Conservation (phyloP, 2,888 invertebrate species). For the Eurois occulta region DNA sequence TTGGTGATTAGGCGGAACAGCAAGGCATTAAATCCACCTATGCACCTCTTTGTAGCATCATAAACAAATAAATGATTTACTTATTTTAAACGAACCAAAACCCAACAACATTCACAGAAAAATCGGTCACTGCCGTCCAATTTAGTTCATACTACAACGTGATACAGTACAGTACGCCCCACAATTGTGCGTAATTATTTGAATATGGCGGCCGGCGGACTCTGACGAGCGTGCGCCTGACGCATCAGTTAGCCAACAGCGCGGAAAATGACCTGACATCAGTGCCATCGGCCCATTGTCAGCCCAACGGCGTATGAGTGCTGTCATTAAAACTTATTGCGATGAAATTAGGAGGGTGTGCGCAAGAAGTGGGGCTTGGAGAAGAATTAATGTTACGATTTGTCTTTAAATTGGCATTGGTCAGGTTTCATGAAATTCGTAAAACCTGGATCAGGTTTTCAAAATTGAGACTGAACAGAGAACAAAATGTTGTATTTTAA, state of each 20-base stretch:
- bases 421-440: not conserved
- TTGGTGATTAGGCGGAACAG: not conserved
- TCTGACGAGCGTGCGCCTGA: slow-evolving; percentile 51
- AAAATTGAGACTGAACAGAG: not conserved
- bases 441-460: not conserved
- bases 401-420: not conserved
- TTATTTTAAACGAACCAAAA: not conserved
- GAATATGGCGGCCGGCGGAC: slow-evolving; percentile 41
- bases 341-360: slow-evolving; percentile 29
- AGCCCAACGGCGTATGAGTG: slow-evolving; percentile 11
- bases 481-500: not conserved
- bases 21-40: not conserved
- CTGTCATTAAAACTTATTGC: slow-evolving; percentile 49
- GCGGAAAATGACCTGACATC: slow-evolving; percentile 55
- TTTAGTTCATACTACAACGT: not conserved
- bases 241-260: slow-evolving; percentile 57
- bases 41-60: not conserved
- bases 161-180: slow-evolving; percentile 20
- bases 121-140: not conserved
- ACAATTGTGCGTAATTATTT: slow-evolving; percentile 62
- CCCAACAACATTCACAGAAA: not conserved
- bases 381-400: not conserved
- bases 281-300: slow-evolving; percentile 52
- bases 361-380: not conserved
- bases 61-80: not conserved